Percentiles rank a stretch among this genome's conserved stretches.
phyloP scores from a whole-genome alignment of 64 coral and sea anemone genomes.

The Porites australiensis region DNA sequence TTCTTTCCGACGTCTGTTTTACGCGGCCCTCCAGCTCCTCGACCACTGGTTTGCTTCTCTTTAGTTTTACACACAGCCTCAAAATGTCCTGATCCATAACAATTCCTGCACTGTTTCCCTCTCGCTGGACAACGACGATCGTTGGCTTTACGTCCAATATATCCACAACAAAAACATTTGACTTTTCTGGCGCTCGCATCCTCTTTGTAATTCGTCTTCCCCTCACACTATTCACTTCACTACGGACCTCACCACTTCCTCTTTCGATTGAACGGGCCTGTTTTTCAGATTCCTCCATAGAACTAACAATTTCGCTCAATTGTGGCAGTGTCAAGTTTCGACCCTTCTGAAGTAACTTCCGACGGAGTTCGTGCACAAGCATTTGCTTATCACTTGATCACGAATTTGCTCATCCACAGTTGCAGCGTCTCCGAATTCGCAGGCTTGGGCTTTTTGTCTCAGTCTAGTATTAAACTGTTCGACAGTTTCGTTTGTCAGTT shows the following conservation, averaged over 20 bases:
- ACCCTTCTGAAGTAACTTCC: neutral
- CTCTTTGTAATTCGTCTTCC: neutral
- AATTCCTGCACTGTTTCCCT: neutral
- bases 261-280: neutral
- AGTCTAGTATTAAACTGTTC: slow-evolving; percentile 37
- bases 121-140: neutral
- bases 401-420: too few species aligned
- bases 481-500: slow-evolving; percentile 44
- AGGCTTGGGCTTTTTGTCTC: neutral
- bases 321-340: neutral
- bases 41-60: too few species aligned
- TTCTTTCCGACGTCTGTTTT: too few species aligned
- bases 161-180: slow-evolving; percentile 25
- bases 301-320: slow-evolving; percentile 7
- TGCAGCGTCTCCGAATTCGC: too few species aligned
- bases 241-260: neutral
- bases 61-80: neutral
- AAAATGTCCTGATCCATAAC: neutral
- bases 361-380: neutral
- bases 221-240: neutral
- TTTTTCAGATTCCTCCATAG: neutral
- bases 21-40: too few species aligned
- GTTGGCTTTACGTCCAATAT: slow-evolving; percentile 14
- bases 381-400: neutral
- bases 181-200: neutral